phyloP scores from a whole-genome alignment of 2,797 vertebrate species.

The Sebastolobus alascanus region DNA sequence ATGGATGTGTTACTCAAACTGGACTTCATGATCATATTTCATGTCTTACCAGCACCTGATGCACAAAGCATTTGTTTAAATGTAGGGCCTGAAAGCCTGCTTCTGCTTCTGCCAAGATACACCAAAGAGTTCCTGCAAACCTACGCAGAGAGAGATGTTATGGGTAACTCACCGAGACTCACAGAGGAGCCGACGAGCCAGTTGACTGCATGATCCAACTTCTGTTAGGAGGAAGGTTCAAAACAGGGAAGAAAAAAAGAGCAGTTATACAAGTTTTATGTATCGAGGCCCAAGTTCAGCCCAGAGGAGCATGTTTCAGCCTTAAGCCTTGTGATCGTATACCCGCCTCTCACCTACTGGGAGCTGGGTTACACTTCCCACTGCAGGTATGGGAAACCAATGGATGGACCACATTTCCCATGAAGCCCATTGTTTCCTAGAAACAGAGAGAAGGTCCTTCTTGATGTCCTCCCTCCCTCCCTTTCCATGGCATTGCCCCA shows the following conservation, averaged over 20 bases:
- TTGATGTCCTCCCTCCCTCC: not conserved
- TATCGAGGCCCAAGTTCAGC: not conserved
- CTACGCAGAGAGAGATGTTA: not conserved
- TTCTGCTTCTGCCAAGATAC: not conserved
- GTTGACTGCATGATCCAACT: not conserved
- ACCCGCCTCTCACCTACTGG: not conserved
- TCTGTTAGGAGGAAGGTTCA: not conserved
- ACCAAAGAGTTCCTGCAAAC: not conserved
- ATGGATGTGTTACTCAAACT: not conserved
- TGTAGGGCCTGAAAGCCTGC: not conserved
- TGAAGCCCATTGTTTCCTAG: not conserved
- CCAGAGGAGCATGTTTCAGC: not conserved
- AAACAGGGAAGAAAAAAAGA: not conserved
- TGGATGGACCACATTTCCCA: not conserved
- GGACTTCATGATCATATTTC: not conserved
- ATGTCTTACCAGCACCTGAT: not conserved
- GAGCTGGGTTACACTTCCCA: not conserved
- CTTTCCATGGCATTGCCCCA: constrained; percentile 1
- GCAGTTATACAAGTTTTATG: not conserved
- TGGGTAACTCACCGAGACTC: not conserved
- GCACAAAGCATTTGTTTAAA: not conserved
- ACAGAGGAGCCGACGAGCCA: not conserved
- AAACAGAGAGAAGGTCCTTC: constrained; percentile 13
- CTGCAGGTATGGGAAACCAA: not conserved
- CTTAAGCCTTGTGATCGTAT: not conserved